Conservation (phyloP, 2,888 invertebrate genomes). For the Anticlea derivata region DNA sequence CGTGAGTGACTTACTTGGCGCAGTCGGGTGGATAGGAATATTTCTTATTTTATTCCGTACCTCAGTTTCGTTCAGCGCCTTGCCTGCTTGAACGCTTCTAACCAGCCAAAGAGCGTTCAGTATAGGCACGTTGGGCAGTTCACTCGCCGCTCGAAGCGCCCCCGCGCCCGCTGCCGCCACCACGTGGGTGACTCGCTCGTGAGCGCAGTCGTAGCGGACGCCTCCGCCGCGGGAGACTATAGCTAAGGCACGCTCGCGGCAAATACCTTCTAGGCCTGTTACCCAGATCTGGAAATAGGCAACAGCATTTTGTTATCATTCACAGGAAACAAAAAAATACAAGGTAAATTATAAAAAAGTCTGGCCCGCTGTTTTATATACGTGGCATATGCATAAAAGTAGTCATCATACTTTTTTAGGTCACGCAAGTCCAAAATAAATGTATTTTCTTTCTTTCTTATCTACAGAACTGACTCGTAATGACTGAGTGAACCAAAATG, state of each 20-base stretch:
- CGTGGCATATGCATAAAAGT: too few relatives aligned
- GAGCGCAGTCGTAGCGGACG: conserved; percentile 89
- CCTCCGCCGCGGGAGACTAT: conserved; percentile 88
- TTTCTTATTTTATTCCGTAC: conserved; percentile 40
- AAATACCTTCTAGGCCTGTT: conserved; percentile 58
- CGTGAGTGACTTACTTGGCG: neutral
- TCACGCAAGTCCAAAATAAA: too few relatives aligned
- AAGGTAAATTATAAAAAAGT: too few relatives aligned
- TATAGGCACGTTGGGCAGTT: conserved; percentile 80
- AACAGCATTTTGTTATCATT: too few relatives aligned
- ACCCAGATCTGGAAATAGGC: conserved; percentile 74
- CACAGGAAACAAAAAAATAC: too few relatives aligned
- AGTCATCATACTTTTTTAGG: too few relatives aligned
- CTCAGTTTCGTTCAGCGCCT: conserved; percentile 57
- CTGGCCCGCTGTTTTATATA: too few relatives aligned
- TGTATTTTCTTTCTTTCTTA: too few relatives aligned
- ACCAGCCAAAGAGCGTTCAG: conserved; percentile 90
- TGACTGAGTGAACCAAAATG: too few relatives aligned
- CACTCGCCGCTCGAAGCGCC: conserved; percentile 34
- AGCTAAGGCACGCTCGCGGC: conserved; percentile 66
- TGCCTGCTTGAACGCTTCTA: conserved; percentile 85
- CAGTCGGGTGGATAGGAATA: neutral
- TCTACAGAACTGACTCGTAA: too few relatives aligned
- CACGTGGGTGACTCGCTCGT: conserved; percentile 90
- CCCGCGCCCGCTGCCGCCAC: conserved; percentile 84